Evolutionary conservation across 2,113 vertebrate species (phyloP), one percentile per base, ranked within the genome.

Genomic region (Glaucomys volans): DNA sequence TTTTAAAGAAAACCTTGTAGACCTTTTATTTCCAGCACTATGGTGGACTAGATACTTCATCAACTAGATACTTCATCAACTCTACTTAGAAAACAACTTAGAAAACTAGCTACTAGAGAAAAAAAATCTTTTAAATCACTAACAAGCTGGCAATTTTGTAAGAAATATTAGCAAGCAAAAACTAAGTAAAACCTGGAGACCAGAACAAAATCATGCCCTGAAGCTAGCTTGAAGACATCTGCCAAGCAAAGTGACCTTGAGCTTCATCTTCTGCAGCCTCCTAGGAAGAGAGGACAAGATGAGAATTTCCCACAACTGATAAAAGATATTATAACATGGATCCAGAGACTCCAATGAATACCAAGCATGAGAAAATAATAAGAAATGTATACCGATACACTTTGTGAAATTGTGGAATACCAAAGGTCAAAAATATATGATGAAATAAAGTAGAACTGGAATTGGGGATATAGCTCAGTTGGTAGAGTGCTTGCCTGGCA

Each of bases 11-110:
- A 85, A 93, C 16, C 24, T 22, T 35, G 30, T 26, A 81, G 40
- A 59, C 24, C 96, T 91, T 24, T 47, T 44, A 95, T 82, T 90
- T 87, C 24, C 17, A 74, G 47, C 0, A 20, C 37, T 40, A 35
- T 42, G 2, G 50, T 64, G 8, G 32, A 81, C n/a, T 80, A n/a
- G 22, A 44, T 59, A 77, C 22, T 30, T 10, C 37, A 42, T 24
- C n/a, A 79, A 69, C 1, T 52, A n/a, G n/a, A n/a, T n/a, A n/a
- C n/a, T 30, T 13, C 44, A 42, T 24, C n/a, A 79, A 67, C 1
- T 52, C 35, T 92, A 64, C 47, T 54, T 20, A 57, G 26, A 87
- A 90, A 91, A 93, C 37, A 95, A 91, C 69, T 90, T 87, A 76
- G 20, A 64, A 66, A 84, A 87, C 69, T 86, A 47, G 67, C 66